Evolutionary conservation across 2,797 vertebrate genomes (phyloP), one percentile per base, ranked within the genome.

Genomic region (Pyrocephalus nanus): DNA sequence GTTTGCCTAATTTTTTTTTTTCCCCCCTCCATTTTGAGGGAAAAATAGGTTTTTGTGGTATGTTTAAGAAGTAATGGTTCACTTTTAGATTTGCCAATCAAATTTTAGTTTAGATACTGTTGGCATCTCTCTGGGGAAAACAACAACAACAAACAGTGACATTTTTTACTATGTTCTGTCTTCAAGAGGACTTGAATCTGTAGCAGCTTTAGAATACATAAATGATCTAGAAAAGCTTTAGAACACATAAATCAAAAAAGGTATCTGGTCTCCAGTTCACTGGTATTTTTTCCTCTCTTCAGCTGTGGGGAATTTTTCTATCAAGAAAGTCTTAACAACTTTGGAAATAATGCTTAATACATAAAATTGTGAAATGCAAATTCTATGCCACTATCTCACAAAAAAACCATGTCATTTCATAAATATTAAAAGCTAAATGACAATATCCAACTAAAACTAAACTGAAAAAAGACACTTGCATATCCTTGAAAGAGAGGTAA

Each of bases 251-350:
- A 91, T 92, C 75, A 64, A 65, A 47, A 12, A 92, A 96, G 51
- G 48, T 40, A 92, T 83, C 80, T 2, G 1, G 38, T 75, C 47
- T 34, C 47, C 61, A 65, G 9, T 91, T 94, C 45, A 66, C 30
- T 75, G 45, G 34, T 26, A 84, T 73, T 81, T 86, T 91, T 93
- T 83, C 43, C 45, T 90, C 40, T 90, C 6, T 75, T 91, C 34
- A 77, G 29, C 45, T 72, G 11, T 48, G 29, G 75, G 26, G 43
- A 92, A 62, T 91, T 91, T 96, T 92, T 88, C 21, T 58, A 87
- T 92, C 64, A 95, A 93, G 93, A 95, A 93, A 88, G 50, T 83
- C 91, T 93, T 96, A 96, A 93, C 76, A 76, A 77, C 32, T 81
- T 61, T 81, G 85, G 81, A 95, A 92, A 92, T 43, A 94, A 88